These are phyloP conservation scores for Silurus aristotelis DNA, from an alignment of 2,797 vertebrate species.

Conservation along the genomic window DNA sequence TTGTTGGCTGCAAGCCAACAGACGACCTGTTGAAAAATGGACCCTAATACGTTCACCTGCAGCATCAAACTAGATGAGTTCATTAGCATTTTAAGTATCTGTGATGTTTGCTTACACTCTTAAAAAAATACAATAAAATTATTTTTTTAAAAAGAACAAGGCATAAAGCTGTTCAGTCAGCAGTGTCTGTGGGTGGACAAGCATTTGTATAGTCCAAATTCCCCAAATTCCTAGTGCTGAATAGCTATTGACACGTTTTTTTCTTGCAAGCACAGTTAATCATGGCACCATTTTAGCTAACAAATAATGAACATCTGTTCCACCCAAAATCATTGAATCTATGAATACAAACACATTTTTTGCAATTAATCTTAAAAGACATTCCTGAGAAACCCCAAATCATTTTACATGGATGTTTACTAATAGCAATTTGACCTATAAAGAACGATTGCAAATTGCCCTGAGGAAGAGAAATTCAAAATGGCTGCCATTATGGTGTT, in stretches of 20 bases:
- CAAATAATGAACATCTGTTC: background rate
- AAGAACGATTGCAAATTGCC: background rate
- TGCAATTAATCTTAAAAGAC: background rate
- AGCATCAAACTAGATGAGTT: slow-evolving; percentile 30
- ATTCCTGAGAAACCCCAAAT: background rate
- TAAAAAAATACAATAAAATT: background rate
- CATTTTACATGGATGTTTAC: background rate
- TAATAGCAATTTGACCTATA: background rate
- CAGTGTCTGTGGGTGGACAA: background rate
- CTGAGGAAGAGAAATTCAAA: background rate
- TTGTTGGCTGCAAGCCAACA: slow-evolving; percentile 12
- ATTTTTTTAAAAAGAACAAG: background rate
- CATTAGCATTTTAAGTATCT: slow-evolving; percentile 35
- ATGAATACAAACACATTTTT: background rate
- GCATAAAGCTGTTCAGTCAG: background rate
- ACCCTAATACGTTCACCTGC: slow-evolving; percentile 7
- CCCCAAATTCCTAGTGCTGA: background rate
- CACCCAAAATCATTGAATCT: background rate
- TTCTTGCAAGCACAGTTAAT: background rate
- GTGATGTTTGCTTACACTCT: slow-evolving; percentile 25
- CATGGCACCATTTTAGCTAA: background rate
- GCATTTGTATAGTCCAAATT: background rate
- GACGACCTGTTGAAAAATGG: slow-evolving; percentile 30
- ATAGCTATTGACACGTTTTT: background rate
- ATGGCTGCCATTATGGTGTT: background rate